These are phyloP conservation scores for Polypterus bichir DNA, from an alignment of 2,113 vertebrate species.

Conservation along the genomic window DNA sequence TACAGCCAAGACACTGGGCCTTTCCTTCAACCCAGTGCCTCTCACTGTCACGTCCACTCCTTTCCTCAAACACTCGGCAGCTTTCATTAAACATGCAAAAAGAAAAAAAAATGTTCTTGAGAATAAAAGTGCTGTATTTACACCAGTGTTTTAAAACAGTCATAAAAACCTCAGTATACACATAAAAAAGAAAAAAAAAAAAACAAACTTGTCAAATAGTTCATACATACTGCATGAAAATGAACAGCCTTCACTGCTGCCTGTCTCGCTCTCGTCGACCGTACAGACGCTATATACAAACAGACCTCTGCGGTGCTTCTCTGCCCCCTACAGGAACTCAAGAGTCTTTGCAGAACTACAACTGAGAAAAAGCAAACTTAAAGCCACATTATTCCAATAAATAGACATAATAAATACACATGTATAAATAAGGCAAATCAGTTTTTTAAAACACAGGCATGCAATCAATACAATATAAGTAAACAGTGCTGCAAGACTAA, in stretches of 20 bases:
- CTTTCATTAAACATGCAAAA: constrained; percentile 40
- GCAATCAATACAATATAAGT: constrained; percentile 45
- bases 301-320: constrained; percentile 14
- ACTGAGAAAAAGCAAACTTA: constrained; percentile 21
- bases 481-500: constrained; percentile 33
- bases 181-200: constrained; percentile 15
- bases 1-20: constrained; percentile 36
- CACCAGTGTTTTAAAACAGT: constrained; percentile 39
- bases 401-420: constrained; percentile 27
- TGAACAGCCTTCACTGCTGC: constrained; percentile 21
- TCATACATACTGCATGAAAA: constrained; percentile 28
- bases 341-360: constrained; percentile 19
- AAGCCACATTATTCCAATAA: constrained; percentile 28
- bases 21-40: constrained; percentile 34
- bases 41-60: constrained; percentile 24
- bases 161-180: constrained; percentile 32
- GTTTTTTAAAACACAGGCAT: constrained; percentile 44
- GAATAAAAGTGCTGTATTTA: constrained; percentile 43
- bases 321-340: constrained; percentile 12
- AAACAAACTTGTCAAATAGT: constrained; percentile 10
- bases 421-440: constrained; percentile 57
- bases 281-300: constrained; percentile 23
- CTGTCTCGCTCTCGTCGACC: neutral
- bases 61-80: constrained; percentile 27
- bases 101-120: constrained; percentile 22